Conservation (phyloP, 2,113 vertebrate genomes). For the Passer domesticus region DNA sequence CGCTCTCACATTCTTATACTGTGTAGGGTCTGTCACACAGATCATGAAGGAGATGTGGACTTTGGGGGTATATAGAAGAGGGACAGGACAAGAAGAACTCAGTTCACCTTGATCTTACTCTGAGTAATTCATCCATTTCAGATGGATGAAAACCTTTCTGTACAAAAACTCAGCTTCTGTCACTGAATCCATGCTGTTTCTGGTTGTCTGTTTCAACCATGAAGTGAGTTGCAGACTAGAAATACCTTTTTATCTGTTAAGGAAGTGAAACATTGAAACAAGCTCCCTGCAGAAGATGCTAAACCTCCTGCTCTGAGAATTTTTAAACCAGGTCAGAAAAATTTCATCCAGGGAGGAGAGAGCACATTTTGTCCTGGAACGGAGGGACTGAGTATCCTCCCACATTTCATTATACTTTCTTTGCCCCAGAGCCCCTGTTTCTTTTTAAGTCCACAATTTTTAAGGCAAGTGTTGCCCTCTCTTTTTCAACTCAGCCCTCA, state of each 20-base stretch:
- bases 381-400: not conserved
- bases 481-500: not conserved
- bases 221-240: not conserved
- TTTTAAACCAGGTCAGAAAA: constrained; percentile 29
- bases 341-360: not conserved
- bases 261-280: constrained; percentile 21
- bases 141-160: not conserved
- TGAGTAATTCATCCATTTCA: not conserved
- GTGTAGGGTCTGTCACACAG: not conserved
- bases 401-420: not conserved
- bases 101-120: not conserved
- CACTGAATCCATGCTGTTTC: not conserved
- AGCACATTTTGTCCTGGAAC: constrained; percentile 23
- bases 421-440: not conserved
- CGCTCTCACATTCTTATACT: not conserved
- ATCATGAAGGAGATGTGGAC: not conserved
- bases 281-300: not conserved
- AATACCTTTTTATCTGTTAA: not conserved
- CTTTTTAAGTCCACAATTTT: not conserved
- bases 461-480: not conserved
- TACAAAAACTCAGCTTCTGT: not conserved
- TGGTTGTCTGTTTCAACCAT: not conserved
- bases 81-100: not conserved
- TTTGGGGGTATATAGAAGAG: not conserved
- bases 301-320: not conserved